Conservation (phyloP, 2,888 invertebrate genomes). For the Clivina fossor region DNA sequence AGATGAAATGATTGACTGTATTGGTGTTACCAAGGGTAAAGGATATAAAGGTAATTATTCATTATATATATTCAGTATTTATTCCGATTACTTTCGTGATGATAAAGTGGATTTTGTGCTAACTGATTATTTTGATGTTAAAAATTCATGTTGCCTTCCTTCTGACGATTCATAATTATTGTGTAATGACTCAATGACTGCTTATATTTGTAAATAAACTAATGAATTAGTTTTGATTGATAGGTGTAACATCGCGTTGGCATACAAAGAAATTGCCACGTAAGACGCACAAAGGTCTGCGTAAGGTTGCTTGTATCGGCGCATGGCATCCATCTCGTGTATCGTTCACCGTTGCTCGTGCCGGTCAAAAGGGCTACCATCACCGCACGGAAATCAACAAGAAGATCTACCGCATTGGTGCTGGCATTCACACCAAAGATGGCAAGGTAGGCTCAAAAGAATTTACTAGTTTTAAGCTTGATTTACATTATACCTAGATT, state of each 20-base stretch:
- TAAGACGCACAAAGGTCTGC: slow-evolving; percentile 99
- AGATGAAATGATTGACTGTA: slow-evolving; percentile 98
- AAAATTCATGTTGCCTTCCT: slow-evolving; percentile 65
- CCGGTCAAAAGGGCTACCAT: slow-evolving; percentile 99
- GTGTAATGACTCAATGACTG: slow-evolving; percentile 21
- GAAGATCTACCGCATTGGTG: slow-evolving; percentile 97
- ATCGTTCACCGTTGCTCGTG: slow-evolving; percentile 98
- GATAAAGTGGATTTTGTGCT: slow-evolving; percentile 55
- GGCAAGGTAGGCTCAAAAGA: slow-evolving; percentile 76
- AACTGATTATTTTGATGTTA: slow-evolving; percentile 51
- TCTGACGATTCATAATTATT: slow-evolving; percentile 54
- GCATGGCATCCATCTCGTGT: slow-evolving; percentile 99
- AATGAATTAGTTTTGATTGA: too few relatives aligned
- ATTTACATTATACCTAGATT: too few relatives aligned
- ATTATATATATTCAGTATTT: slow-evolving; percentile 8
- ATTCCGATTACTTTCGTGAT: slow-evolving; percentile 52
- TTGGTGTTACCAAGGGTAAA: slow-evolving; percentile 99
- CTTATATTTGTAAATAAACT: background rate
- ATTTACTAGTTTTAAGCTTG: too few relatives aligned
- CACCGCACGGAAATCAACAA: slow-evolving; percentile 99
- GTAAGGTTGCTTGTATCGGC: slow-evolving; percentile 99
- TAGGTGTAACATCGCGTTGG: slow-evolving; percentile 99
- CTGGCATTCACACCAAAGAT: slow-evolving; percentile 78
- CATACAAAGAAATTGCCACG: slow-evolving; percentile 99
- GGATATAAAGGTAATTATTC: slow-evolving; percentile 87